These are phyloP conservation scores for Rhabdornis inornatus DNA, from an alignment of 2,113 vertebrate species.

Conservation along the genomic window DNA sequence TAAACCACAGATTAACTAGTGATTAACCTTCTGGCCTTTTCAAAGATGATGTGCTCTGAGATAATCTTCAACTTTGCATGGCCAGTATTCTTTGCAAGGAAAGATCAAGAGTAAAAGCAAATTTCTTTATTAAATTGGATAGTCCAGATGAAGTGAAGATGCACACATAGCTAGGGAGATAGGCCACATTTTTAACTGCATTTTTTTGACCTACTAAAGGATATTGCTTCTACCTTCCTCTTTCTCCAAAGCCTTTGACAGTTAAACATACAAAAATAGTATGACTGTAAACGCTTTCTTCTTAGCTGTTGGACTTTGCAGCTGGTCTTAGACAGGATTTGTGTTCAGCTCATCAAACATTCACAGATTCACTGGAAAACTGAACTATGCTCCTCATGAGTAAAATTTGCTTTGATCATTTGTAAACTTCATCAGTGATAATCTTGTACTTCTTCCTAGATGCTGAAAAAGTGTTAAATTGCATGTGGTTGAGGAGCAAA, in stretches of 20 bases:
- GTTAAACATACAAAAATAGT: not conserved
- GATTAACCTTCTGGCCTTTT: not conserved
- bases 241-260: not conserved
- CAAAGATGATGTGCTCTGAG: not conserved
- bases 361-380: not conserved
- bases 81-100: not conserved
- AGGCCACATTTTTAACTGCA: not conserved
- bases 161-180: not conserved
- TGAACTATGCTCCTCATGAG: not conserved
- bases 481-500: not conserved
- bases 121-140: not conserved
- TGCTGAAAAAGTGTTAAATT: not conserved
- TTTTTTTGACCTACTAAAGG: not conserved
- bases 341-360: conserved; percentile 1
- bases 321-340: not conserved
- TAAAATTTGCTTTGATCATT: not conserved
- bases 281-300: not conserved
- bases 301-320: not conserved
- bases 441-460: not conserved
- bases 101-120: not conserved
- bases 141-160: not conserved
- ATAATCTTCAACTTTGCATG: not conserved
- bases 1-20: not conserved
- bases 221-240: not conserved
- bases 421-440: not conserved